Conservation (phyloP, 2,888 invertebrate species). For the Azorinus chamasolen region DNA sequence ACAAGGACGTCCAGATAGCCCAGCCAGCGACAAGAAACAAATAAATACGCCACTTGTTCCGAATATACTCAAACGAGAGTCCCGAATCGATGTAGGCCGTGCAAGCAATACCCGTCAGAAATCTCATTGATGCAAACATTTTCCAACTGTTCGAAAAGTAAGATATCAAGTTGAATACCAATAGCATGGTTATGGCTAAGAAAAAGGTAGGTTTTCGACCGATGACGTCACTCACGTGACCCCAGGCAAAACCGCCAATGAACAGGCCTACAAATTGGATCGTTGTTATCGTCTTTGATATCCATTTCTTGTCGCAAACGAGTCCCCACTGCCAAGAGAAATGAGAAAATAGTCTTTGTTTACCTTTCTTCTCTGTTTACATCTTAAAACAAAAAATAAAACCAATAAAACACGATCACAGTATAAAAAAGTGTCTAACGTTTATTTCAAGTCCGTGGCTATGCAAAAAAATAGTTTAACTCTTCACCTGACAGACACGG, state of each 20-base stretch:
- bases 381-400: not conserved
- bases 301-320: constrained; percentile 67
- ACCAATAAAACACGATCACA: too few species aligned
- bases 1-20: constrained; percentile 62
- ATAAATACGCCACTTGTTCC: constrained; percentile 64
- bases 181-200: constrained; percentile 37
- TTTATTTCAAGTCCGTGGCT: too few species aligned
- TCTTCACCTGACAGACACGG: too few species aligned
- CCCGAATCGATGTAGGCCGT: constrained; percentile 53
- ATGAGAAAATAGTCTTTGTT: not conserved
- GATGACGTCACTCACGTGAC: constrained; percentile 67
- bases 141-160: constrained; percentile 70
- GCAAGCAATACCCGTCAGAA: constrained; percentile 63
- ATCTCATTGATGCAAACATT: constrained; percentile 72
- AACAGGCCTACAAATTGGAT: constrained; percentile 72
- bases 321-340: constrained; percentile 65
- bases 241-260: constrained; percentile 64
- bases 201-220: constrained; percentile 70
- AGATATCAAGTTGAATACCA: constrained; percentile 53
- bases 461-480: too few species aligned
- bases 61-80: constrained; percentile 61
- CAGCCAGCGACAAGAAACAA: constrained; percentile 59
- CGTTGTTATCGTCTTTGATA: constrained; percentile 64
- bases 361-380: not conserved
- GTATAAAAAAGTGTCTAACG: too few species aligned